These are phyloP conservation scores for Plagodis dolabraria DNA, from an alignment of 2,888 invertebrate genomes.

Conservation along the genomic window DNA sequence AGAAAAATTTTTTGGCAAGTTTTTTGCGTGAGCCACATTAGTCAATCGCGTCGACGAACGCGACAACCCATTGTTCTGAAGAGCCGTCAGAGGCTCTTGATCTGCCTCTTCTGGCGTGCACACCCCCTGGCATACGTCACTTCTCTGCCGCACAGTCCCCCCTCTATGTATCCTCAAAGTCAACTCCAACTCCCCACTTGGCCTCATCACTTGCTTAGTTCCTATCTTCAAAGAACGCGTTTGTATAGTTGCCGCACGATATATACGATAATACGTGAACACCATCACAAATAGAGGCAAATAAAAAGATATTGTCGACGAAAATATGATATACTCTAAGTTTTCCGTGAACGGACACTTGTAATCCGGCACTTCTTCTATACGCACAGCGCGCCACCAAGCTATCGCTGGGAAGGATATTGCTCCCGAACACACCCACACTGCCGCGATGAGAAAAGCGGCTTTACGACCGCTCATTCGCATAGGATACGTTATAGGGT, in stretches of 20 bases:
- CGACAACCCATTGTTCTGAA: slow-evolving; percentile 91
- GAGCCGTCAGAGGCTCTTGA: slow-evolving; percentile 89
- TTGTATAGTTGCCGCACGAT: slow-evolving; percentile 96
- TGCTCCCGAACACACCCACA: slow-evolving; percentile 98
- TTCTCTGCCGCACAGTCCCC: slow-evolving; percentile 88
- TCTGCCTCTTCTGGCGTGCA: slow-evolving; percentile 89
- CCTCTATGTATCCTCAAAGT: slow-evolving; percentile 97
- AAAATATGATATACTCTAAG: slow-evolving; percentile 97
- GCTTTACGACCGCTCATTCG: slow-evolving; percentile 96
- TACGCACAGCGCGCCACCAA: slow-evolving; percentile 96
- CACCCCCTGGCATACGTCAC: slow-evolving; percentile 79
- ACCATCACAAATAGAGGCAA: slow-evolving; percentile 98
- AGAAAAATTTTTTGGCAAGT: slow-evolving; percentile 95
- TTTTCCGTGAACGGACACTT: slow-evolving; percentile 99
- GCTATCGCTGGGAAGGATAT: slow-evolving; percentile 99
- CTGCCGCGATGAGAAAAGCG: slow-evolving; percentile 94
- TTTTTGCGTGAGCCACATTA: slow-evolving; percentile 85
- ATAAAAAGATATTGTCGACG: slow-evolving; percentile 99
- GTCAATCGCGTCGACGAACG: slow-evolving; percentile 88
- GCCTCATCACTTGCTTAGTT: slow-evolving; percentile 94
- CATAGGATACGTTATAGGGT: slow-evolving; percentile 98
- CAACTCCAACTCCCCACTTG: slow-evolving; percentile 93
- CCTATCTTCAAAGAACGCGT: slow-evolving; percentile 95
- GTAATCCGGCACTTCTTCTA: slow-evolving; percentile 91
- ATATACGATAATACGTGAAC: slow-evolving; percentile 98